phyloP scores from a whole-genome alignment of 2,888 invertebrate species.

The Amblyteles armatorius region DNA sequence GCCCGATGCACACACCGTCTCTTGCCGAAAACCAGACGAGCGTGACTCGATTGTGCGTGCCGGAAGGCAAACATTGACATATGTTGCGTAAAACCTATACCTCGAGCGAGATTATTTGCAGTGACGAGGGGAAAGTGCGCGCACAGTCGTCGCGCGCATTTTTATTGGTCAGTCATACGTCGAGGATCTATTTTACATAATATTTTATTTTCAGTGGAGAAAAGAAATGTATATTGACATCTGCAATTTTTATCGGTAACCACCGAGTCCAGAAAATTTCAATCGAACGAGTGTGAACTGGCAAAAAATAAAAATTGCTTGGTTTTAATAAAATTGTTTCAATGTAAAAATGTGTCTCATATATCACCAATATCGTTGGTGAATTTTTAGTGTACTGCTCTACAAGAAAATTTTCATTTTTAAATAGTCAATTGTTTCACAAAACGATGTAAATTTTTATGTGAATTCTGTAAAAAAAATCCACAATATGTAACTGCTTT shows the following conservation, averaged over 20 bases:
- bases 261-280: background rate
- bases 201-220: background rate
- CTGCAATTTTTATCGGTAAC: background rate
- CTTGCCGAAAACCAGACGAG: conserved; percentile 74
- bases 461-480: no score
- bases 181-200: conserved; percentile 7
- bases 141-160: conserved; percentile 49
- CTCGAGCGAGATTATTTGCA: conserved; percentile 57
- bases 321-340: background rate
- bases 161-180: conserved; percentile 24
- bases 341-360: background rate
- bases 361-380: background rate
- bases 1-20: conserved; percentile 32
- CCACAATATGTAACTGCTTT: no score
- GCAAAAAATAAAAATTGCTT: background rate
- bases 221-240: background rate
- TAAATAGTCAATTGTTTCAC: no score
- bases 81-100: conserved; percentile 79
- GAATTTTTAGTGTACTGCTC: no score
- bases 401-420: no score
- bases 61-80: conserved; percentile 83
- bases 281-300: background rate
- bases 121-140: conserved; percentile 9
- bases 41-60: conserved; percentile 78
- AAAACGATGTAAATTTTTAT: no score